Conservation (phyloP, 2,797 vertebrate genomes). For the Poecilia gillii region DNA sequence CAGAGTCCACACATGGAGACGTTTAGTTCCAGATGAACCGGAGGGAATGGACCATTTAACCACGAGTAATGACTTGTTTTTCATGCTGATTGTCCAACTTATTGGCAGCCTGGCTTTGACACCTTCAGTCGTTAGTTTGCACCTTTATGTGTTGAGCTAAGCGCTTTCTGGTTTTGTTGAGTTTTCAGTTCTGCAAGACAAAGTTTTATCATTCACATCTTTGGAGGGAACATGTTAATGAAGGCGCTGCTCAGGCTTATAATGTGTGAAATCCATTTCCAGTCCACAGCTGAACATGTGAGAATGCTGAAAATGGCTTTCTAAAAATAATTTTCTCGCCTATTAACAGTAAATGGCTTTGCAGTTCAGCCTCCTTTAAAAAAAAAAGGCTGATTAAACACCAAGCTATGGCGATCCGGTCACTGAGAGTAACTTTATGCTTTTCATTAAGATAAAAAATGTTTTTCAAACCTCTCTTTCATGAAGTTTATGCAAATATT, state of each 20-base stretch:
- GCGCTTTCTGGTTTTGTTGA: background rate
- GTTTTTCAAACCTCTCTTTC: background rate
- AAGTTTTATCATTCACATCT: background rate
- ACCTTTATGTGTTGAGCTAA: constrained; percentile 6
- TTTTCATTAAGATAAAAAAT: background rate
- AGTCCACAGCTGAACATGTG: constrained; percentile 16
- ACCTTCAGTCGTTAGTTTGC: background rate
- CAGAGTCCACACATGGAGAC: constrained; percentile 60
- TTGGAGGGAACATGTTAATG: constrained; percentile 5
- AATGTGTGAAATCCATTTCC: constrained; percentile 20
- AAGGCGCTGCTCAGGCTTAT: background rate
- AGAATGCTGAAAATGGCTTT: constrained; percentile 25
- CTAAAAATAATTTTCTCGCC: constrained; percentile 21
- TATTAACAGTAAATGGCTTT: constrained; percentile 11
- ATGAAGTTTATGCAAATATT: background rate
- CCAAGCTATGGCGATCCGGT: constrained; percentile 17
- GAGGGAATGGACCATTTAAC: constrained; percentile 61
- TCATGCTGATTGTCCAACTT: constrained; percentile 35
- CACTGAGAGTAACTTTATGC: background rate
- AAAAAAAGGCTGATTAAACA: constrained; percentile 44
- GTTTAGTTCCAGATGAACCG: constrained; percentile 72
- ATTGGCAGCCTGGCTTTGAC: constrained; percentile 23
- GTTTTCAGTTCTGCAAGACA: constrained; percentile 4
- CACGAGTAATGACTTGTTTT: constrained; percentile 53
- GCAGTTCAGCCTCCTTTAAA: constrained; percentile 21